These are phyloP conservation scores for Sebastes iracundus DNA, from an alignment of 2,797 vertebrate species.

Conservation along the genomic window DNA sequence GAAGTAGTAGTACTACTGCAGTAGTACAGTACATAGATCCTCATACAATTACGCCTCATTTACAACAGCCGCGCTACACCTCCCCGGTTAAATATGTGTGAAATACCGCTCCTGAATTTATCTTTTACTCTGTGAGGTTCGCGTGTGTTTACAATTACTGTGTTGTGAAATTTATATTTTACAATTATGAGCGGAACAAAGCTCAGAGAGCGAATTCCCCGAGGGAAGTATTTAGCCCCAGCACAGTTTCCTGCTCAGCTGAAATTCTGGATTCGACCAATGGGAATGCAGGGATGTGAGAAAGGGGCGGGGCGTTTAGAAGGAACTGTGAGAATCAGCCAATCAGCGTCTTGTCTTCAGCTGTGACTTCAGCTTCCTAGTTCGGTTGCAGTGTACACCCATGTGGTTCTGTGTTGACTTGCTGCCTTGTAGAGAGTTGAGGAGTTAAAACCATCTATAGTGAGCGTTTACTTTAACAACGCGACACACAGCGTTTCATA, in stretches of 20 bases:
- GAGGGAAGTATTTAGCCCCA: slow-evolving; percentile 72
- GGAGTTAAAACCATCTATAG: not conserved
- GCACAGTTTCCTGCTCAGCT: slow-evolving; percentile 74
- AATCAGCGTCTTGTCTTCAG: slow-evolving; percentile 32
- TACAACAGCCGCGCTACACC: slow-evolving; percentile 1
- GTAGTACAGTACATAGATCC: slow-evolving; percentile 76
- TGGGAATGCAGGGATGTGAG: not conserved
- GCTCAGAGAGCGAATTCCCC: slow-evolving; percentile 54
- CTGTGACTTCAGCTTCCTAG: not conserved
- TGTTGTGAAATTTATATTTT: slow-evolving; percentile 52
- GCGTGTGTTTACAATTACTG: not conserved
- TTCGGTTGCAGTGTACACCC: slow-evolving; percentile 62
- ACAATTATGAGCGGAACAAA: slow-evolving; percentile 75
- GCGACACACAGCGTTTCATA: not conserved
- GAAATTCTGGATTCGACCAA: slow-evolving; percentile 35
- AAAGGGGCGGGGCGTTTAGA: slow-evolving; percentile 35
- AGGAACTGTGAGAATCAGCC: not conserved
- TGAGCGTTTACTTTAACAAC: not conserved
- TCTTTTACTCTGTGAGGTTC: not conserved
- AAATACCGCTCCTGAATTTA: slow-evolving; percentile 44
- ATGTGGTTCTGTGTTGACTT: slow-evolving; percentile 69
- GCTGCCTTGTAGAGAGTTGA: not conserved
- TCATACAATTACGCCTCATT: slow-evolving; percentile 34
- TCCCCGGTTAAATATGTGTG: slow-evolving; percentile 32
- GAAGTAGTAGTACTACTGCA: slow-evolving; percentile 83